Evolutionary conservation across 2,113 vertebrate species (phyloP).

Genomic region (Dermatemys mawii): DNA sequence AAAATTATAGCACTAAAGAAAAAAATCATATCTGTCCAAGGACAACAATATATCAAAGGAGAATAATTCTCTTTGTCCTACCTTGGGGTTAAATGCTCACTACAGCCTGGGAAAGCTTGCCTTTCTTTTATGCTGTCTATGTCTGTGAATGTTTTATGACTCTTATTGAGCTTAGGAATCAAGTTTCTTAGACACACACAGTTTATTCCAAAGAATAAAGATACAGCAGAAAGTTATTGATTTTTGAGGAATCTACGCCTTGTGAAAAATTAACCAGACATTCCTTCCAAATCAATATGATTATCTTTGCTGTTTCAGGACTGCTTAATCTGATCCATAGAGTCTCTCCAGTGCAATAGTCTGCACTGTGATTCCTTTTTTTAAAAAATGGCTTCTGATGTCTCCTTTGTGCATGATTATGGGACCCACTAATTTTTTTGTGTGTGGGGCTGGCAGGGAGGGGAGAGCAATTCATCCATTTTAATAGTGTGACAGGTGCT

Average conservation of each 20-base stretch:
- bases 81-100: constrained; percentile 71
- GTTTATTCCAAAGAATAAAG: constrained; percentile 83
- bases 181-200: constrained; percentile 81
- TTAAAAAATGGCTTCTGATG: not conserved
- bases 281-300: constrained; percentile 78
- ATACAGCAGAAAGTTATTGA: constrained; percentile 84
- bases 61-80: constrained; percentile 71
- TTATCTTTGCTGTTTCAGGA: constrained; percentile 73
- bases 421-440: not conserved
- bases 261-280: constrained; percentile 87
- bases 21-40: constrained; percentile 54
- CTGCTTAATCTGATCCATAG: constrained; percentile 44
- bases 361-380: not conserved
- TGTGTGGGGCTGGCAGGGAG: accelerated
- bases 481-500: not conserved
- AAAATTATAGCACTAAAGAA: constrained; percentile 9
- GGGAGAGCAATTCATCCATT: not conserved
- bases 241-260: constrained; percentile 79
- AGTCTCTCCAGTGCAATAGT: not conserved
- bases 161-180: constrained; percentile 79
- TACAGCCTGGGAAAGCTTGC: constrained; percentile 72
- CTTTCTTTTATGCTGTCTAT: constrained; percentile 77
- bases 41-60: constrained; percentile 41
- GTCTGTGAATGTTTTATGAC: constrained; percentile 87
- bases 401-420: not conserved